Conservation (phyloP, 2,797 vertebrate genomes). For the Anabacerthia variegaticeps region DNA sequence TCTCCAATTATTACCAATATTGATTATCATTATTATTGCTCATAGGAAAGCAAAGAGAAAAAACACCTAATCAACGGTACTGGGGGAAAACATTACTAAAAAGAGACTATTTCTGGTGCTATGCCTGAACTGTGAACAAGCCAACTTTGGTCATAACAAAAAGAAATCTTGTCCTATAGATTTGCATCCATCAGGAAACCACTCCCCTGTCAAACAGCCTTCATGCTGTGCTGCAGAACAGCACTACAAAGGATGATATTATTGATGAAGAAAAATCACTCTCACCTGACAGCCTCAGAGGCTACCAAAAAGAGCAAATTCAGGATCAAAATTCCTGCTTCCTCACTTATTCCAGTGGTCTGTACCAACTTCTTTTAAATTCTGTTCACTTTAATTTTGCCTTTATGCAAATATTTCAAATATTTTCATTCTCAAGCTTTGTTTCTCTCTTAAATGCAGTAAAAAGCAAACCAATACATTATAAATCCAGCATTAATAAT, state of each 20-base stretch:
- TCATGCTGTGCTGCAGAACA: not conserved
- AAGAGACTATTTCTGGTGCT: not conserved
- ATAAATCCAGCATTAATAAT: not conserved
- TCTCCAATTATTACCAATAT: not conserved
- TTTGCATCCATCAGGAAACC: not conserved
- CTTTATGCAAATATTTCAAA: not conserved
- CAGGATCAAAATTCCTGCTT: not conserved
- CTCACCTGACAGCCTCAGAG: not conserved
- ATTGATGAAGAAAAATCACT: not conserved
- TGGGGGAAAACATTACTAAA: fast-evolving
- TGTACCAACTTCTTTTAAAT: not conserved
- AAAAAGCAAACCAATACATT: not conserved
- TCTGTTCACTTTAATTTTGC: not conserved
- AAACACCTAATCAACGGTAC: not conserved
- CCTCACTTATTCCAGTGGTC: not conserved
- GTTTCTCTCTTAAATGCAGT: not conserved
- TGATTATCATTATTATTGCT: not conserved
- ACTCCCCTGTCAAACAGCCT: not conserved
- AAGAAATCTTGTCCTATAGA: not conserved
- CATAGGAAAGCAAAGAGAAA: not conserved
- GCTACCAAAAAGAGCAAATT: not conserved
- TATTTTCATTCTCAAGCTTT: not conserved
- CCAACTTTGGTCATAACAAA: not conserved
- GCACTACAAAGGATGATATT: not conserved
- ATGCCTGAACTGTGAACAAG: not conserved